Percentiles rank a stretch among this genome's conserved stretches.
Evolutionary conservation across 2,888 invertebrate species (phyloP).

Genomic region (Tetropium fuscum): DNA sequence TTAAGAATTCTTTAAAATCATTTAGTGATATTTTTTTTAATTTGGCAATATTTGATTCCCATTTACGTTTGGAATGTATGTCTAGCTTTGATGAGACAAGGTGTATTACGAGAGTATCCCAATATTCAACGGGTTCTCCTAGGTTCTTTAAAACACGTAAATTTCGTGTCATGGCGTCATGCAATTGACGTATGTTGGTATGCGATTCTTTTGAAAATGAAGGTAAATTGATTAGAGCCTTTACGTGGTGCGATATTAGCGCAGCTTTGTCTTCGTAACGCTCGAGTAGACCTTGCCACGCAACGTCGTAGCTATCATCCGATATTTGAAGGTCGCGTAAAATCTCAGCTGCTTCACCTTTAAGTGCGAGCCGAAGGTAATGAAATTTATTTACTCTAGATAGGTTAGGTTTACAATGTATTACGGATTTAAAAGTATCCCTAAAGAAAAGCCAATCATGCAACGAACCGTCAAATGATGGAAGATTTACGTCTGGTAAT

Average conservation of each 20-base stretch:
- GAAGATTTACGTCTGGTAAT: constrained; percentile 10
- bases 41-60: constrained; percentile 7
- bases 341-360: constrained; percentile 20
- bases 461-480: constrained; percentile 1
- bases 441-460: neutral
- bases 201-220: constrained; percentile 9
- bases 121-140: constrained; percentile 17
- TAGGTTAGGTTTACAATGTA: constrained; percentile 4
- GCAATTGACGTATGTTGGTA: constrained; percentile 1
- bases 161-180: constrained; percentile 3
- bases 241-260: constrained; percentile 11
- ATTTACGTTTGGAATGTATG: constrained; percentile 4
- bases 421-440: constrained; percentile 1
- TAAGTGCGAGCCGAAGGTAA: constrained; percentile 12
- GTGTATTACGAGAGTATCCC: constrained; percentile 12
- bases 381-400: constrained; percentile 24
- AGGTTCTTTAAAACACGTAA: constrained; percentile 11
- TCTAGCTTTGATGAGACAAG: constrained; percentile 12
- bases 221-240: constrained; percentile 6
- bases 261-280: constrained; percentile 16
- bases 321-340: constrained; percentile 17
- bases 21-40: constrained; percentile 12
- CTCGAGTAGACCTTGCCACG: constrained; percentile 9
- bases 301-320: constrained; percentile 11
- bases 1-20: constrained; percentile 16